Evolutionary conservation across 2,888 invertebrate species (phyloP).

Genomic region (Tromatobia lineatoria): DNA sequence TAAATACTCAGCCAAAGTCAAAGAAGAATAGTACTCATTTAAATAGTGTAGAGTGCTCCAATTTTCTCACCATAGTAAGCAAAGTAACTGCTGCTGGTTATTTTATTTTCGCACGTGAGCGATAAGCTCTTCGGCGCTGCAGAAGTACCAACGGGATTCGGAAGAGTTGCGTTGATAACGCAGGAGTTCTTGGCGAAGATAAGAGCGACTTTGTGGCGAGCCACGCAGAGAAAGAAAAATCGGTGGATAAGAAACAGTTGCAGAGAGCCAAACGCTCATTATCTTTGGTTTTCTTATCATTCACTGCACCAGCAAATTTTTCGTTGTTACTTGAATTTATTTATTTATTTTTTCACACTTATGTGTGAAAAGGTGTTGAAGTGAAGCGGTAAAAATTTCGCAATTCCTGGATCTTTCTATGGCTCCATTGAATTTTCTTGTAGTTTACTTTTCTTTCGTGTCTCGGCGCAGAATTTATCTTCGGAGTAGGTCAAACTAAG

Average conservation of each 20-base stretch:
- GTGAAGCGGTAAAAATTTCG: neutral
- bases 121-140: neutral
- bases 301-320: neutral
- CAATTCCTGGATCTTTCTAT: neutral
- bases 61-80: neutral
- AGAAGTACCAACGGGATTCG: neutral
- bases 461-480: conserved; percentile 2
- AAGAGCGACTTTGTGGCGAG: neutral
- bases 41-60: no score
- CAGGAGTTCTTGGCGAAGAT: neutral
- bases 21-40: no score
- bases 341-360: neutral
- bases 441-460: conserved; percentile 3
- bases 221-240: neutral
- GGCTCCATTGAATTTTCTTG: neutral
- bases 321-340: neutral
- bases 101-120: neutral
- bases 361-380: neutral
- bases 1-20: no score
- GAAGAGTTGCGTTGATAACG: neutral
- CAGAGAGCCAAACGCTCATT: neutral
- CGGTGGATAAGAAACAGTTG: neutral
- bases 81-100: neutral
- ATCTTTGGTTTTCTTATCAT: neutral
- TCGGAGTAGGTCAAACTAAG: conserved; percentile 29